Evolutionary conservation across 2,113 vertebrate species (phyloP).

Genomic region (Psittacara wagleri): DNA sequence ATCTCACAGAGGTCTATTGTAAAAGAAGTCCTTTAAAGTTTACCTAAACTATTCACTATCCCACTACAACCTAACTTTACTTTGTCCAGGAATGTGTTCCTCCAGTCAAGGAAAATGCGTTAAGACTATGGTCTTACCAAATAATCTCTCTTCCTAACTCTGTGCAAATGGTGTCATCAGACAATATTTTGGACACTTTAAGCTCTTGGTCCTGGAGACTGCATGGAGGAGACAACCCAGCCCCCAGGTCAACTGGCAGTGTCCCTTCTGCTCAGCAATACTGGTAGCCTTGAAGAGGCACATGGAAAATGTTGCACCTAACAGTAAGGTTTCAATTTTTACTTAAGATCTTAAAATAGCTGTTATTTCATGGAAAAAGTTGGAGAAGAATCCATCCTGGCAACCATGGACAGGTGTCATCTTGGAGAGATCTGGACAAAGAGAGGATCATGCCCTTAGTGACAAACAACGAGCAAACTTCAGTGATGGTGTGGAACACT

Average conservation of each 20-base stretch:
- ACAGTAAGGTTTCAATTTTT: not conserved
- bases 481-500: not conserved
- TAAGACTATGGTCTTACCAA: not conserved
- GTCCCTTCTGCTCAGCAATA: not conserved
- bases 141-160: not conserved
- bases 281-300: not conserved
- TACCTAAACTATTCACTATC: not conserved
- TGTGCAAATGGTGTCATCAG: not conserved
- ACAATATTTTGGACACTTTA: not conserved
- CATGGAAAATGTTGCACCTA: not conserved
- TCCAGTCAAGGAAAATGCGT: not conserved
- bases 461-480: not conserved
- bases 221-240: not conserved
- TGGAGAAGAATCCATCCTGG: not conserved
- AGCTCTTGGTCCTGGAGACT: not conserved
- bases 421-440: not conserved
- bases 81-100: not conserved
- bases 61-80: not conserved
- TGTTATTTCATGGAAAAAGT: not conserved
- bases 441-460: too few relatives aligned
- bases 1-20: not conserved
- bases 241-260: not conserved
- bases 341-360: not conserved
- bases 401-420: not conserved
- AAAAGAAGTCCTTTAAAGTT: not conserved